Evolutionary conservation across 2,888 invertebrate species (phyloP).

Genomic region (Lasioglossum lativentre): DNA sequence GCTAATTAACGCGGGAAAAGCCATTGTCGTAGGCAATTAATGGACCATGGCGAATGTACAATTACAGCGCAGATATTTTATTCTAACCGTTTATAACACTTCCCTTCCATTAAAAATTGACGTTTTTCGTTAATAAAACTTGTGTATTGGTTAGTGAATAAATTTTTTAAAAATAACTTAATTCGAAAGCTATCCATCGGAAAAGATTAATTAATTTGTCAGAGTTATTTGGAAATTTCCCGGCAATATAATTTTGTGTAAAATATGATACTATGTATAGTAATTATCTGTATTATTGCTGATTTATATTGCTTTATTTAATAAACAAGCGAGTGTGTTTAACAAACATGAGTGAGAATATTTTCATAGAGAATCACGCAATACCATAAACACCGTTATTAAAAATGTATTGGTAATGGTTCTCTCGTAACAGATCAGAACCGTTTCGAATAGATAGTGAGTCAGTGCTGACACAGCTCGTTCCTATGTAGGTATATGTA

Average conservation of each 20-base stretch:
- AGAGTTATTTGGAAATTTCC: too few species aligned
- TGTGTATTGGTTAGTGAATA: too few species aligned
- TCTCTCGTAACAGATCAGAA: background rate
- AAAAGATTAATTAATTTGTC: too few species aligned
- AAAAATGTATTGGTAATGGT: background rate
- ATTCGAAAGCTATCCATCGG: too few species aligned
- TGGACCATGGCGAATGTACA: background rate
- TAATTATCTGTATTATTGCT: background rate
- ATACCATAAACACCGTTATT: background rate
- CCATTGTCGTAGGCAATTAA: background rate
- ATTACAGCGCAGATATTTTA: background rate
- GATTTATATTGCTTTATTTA: background rate
- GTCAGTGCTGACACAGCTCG: background rate
- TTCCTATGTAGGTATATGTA: background rate
- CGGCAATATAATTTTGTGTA: too few species aligned
- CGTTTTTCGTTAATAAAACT: background rate
- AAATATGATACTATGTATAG: too few species aligned
- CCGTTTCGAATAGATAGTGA: background rate
- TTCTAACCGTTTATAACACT: background rate
- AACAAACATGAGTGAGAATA: too few species aligned
- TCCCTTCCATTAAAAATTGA: background rate
- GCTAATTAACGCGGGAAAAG: slow-evolving; percentile 11
- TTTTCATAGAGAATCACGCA: background rate
- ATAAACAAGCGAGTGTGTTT: too few species aligned
- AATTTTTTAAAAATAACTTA: too few species aligned